These are phyloP conservation scores for Scylla paramamosain DNA, from an alignment of 1,140 invertebrate species.

Conservation along the genomic window DNA sequence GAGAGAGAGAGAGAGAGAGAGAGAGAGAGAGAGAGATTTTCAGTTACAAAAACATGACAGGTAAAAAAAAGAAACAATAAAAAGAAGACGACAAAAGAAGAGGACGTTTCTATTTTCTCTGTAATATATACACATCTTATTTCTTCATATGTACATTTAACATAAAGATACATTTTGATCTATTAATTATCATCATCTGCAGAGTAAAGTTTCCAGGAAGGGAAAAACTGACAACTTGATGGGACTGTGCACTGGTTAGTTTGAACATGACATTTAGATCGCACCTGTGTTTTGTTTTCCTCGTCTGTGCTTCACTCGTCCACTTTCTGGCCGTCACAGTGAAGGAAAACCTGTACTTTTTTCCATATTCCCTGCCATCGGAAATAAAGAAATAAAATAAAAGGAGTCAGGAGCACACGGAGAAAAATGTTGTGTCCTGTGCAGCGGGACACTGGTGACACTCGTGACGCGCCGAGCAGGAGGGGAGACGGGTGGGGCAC, in stretches of 20 bases:
- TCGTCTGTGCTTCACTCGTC: not conserved
- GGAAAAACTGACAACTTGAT: not conserved
- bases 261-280: not conserved
- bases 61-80: not conserved
- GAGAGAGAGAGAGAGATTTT: not conserved
- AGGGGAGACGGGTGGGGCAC: not conserved
- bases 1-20: too few relatives aligned
- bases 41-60: not conserved
- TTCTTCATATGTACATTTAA: slow-evolving; percentile 51
- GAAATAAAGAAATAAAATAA: not conserved
- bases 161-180: slow-evolving; percentile 43
- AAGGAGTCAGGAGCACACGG: not conserved
- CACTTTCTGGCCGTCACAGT: not conserved
- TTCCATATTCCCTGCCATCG: not conserved
- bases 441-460: not conserved
- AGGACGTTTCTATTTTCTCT: not conserved
- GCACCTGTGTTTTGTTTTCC: not conserved
- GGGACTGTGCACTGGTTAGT: too few relatives aligned
- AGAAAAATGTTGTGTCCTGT: not conserved
- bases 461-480: not conserved
- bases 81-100: not conserved
- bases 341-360: not conserved
- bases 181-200: not conserved
- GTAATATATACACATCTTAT: slow-evolving; percentile 34
- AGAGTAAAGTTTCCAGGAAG: slow-evolving; percentile 19